phyloP scores from a whole-genome alignment of 2,113 vertebrate genomes.

The Psettodes erumei region DNA sequence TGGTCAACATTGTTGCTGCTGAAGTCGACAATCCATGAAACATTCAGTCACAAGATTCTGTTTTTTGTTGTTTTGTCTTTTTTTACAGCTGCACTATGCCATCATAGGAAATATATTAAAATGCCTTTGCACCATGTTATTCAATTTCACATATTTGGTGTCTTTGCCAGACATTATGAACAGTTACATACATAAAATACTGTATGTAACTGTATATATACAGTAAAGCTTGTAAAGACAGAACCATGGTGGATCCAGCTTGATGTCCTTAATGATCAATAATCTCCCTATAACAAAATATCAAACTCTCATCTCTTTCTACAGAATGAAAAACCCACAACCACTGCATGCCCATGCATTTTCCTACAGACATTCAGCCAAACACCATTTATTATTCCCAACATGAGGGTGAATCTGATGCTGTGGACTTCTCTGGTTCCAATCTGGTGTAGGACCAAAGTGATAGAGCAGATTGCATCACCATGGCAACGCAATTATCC shows the following conservation, averaged over 20 bases:
- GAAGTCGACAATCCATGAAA: too few relatives aligned
- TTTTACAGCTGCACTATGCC: too few relatives aligned
- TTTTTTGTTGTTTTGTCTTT: too few relatives aligned
- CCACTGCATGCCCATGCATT: conserved; percentile 10
- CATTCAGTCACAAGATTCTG: too few relatives aligned
- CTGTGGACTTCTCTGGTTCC: conserved; percentile 51
- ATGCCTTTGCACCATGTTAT: not conserved
- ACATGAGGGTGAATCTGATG: conserved; percentile 12
- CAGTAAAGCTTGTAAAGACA: too few relatives aligned
- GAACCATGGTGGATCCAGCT: not conserved
- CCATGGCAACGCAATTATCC: conserved; percentile 82
- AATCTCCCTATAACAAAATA: not conserved
- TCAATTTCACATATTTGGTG: not conserved
- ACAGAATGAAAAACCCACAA: not conserved
- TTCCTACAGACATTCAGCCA: not conserved
- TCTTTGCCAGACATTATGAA: too few relatives aligned
- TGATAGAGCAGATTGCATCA: conserved; percentile 78
- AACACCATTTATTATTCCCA: conserved; percentile 1
- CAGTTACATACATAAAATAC: too few relatives aligned
- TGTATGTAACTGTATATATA: too few relatives aligned
- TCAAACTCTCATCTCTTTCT: not conserved
- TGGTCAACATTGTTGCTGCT: too few relatives aligned
- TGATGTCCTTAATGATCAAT: not conserved
- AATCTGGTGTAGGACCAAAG: conserved; percentile 60
- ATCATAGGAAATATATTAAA: not conserved